Base-by-base conservation (phyloP, 2,113 vertebrate genomes). In the Ivindomyrus marchei region DNA sequence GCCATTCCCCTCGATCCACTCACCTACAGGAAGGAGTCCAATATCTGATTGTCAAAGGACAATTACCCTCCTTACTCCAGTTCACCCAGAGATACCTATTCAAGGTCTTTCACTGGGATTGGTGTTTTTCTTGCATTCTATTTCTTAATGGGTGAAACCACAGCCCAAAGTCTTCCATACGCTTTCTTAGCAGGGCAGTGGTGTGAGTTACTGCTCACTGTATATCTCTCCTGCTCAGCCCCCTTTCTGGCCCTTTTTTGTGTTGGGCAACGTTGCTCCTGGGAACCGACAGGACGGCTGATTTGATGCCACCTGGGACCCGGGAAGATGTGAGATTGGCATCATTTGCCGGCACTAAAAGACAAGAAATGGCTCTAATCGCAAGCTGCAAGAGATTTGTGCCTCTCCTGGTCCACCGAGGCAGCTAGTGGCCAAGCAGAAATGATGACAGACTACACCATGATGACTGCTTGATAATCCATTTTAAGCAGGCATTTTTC, bases 21-120 rank as follows among this genome's bases (percentile, higher is more conserved):
- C 89, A 96, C 96, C 90, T 97, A 97, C 94, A 97, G 96, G 93
- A 97, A 97, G 92, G 98, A 98, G 93, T 98, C 98, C 0, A 98
- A 97, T 92, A 98, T 99, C 92, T 99, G 94, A 96, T 86, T 42
- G 24, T 45, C 74, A 77, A 46, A 6, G 27, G n/a, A 77, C 66
- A 70, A 92, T 92, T 91, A 89, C 4, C 90, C 88, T 31, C 27
- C 88, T 39, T 85, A 90, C 90, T 91, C 70, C 50, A 39, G 47
- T 42, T n/a, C n/a, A 21, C 77, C 39, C 53, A 21, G 80, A 89
- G 39, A 83, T 31, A 53, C 50, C 36, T 21, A 56, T 6, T 89
- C 21, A 58, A 85, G 52, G 47, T 31, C 53, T 89, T 62, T 24
- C 19, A 58, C 53, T 58, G 77, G 80, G 19, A 13, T 17, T 9